These are phyloP conservation scores for Amblyopsis hoosieri DNA, from an alignment of 2,797 vertebrate genomes.

Conservation along the genomic window DNA sequence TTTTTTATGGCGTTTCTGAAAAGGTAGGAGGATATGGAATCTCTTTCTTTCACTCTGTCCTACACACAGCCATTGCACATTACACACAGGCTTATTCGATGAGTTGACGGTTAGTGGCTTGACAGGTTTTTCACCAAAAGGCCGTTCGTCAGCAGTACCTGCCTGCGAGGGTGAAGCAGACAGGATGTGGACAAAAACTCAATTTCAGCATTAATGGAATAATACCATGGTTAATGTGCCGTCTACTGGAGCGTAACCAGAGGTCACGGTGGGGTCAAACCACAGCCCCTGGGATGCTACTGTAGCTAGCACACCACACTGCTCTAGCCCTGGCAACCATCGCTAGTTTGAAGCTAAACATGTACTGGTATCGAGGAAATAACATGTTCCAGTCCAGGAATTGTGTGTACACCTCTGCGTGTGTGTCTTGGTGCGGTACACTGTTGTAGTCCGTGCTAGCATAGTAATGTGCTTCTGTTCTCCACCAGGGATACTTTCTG, in stretches of 20 bases:
- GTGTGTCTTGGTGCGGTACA: background rate
- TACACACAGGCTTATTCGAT: slow-evolving; percentile 7
- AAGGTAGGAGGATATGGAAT: no score
- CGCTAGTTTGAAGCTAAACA: slow-evolving; percentile 13
- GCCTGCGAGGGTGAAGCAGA: slow-evolving; percentile 58
- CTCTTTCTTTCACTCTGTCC: no score
- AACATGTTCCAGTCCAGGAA: background rate
- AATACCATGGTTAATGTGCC: slow-evolving; percentile 69
- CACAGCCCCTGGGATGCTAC: slow-evolving; percentile 35
- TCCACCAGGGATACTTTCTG: slow-evolving; percentile 91
- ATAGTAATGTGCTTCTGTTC: background rate
- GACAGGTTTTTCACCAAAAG: slow-evolving; percentile 39
- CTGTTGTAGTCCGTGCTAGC: background rate
- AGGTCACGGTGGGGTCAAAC: slow-evolving; percentile 67
- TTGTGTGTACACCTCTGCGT: background rate
- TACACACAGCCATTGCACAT: background rate
- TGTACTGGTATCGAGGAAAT: background rate
- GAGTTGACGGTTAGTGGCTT: slow-evolving; percentile 17
- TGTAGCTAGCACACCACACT: slow-evolving; percentile 22
- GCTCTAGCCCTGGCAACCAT: slow-evolving; percentile 26
- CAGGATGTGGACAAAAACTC: slow-evolving; percentile 67
- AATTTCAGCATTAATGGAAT: slow-evolving; percentile 76
- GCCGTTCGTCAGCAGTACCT: slow-evolving; percentile 65
- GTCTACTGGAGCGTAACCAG: slow-evolving; percentile 64
- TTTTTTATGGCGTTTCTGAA: no score